Conservation (phyloP, 2,113 vertebrate genomes). For the Eidolon helvum region DNA sequence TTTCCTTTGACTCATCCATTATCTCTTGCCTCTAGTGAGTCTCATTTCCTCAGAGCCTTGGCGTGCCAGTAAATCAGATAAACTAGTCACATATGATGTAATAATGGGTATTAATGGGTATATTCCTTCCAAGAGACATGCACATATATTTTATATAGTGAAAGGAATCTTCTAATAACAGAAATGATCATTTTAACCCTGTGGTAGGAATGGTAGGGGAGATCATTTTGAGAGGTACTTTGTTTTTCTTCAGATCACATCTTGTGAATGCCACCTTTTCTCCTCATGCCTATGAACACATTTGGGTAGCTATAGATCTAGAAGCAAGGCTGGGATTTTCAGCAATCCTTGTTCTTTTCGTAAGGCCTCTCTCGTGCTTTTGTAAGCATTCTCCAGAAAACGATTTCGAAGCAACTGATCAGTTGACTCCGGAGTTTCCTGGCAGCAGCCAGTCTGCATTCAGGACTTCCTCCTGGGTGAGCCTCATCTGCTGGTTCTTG, state of each 20-base stretch:
- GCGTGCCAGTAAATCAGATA: not conserved
- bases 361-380: not conserved
- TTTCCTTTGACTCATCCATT: not conserved
- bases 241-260: not conserved
- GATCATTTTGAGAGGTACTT: not conserved
- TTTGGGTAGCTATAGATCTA: not conserved
- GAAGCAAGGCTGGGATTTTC: not conserved
- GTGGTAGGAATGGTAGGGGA: not conserved
- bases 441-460: not conserved
- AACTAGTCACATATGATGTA: not conserved
- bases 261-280: not conserved
- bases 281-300: not conserved
- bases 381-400: not conserved
- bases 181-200: not conserved
- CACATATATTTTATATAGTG: not conserved
- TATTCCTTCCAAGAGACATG: not conserved
- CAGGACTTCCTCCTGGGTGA: not conserved
- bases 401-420: not conserved
- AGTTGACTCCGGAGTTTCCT: accelerated
- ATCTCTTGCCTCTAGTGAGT: not conserved
- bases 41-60: not conserved
- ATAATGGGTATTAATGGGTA: not conserved
- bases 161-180: not conserved
- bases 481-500: not conserved
- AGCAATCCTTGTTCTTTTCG: not conserved